These are phyloP conservation scores for Ennomos erosarius DNA, from an alignment of 2,888 invertebrate species.

Conservation along the genomic window DNA sequence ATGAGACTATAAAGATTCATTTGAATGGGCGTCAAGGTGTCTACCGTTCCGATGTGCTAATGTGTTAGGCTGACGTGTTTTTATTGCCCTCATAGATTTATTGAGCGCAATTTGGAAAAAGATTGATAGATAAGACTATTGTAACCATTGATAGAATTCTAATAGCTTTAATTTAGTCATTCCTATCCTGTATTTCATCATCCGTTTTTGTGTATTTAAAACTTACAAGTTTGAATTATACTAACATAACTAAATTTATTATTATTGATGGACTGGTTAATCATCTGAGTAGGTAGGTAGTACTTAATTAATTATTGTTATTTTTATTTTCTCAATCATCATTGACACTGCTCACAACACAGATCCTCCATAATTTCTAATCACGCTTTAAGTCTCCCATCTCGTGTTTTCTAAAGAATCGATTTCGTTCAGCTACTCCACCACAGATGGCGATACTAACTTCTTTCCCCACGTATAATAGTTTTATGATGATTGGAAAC, in stretches of 20 bases:
- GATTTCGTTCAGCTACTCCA: slow-evolving; percentile 51
- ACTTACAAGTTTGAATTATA: too few species aligned
- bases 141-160: slow-evolving; percentile 16
- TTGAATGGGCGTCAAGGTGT: slow-evolving; percentile 62
- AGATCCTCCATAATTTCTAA: too few species aligned
- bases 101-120: slow-evolving; percentile 27
- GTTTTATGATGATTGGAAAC: too few species aligned
- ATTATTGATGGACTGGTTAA: too few species aligned
- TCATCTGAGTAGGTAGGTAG: too few species aligned
- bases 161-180: slow-evolving; percentile 30
- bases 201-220: too few species aligned
- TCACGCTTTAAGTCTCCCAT: too few species aligned
- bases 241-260: too few species aligned
- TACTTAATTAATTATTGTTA: too few species aligned
- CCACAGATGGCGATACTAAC: slow-evolving; percentile 61
- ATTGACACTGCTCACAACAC: too few species aligned
- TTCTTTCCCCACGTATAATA: background rate
- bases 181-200: background rate
- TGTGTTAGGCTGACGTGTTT: slow-evolving; percentile 48
- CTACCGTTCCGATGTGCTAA: slow-evolving; percentile 55
- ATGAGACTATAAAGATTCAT: slow-evolving; percentile 69
- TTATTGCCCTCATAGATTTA: slow-evolving; percentile 39
- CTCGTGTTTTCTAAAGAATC: slow-evolving; percentile 3
- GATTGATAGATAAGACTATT: slow-evolving; percentile 37
- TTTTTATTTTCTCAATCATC: too few species aligned